Percentiles rank a stretch among this genome's conserved stretches.
These are phyloP conservation scores for Mola mola DNA, from an alignment of 2,113 vertebrate genomes.

Conservation along the genomic window DNA sequence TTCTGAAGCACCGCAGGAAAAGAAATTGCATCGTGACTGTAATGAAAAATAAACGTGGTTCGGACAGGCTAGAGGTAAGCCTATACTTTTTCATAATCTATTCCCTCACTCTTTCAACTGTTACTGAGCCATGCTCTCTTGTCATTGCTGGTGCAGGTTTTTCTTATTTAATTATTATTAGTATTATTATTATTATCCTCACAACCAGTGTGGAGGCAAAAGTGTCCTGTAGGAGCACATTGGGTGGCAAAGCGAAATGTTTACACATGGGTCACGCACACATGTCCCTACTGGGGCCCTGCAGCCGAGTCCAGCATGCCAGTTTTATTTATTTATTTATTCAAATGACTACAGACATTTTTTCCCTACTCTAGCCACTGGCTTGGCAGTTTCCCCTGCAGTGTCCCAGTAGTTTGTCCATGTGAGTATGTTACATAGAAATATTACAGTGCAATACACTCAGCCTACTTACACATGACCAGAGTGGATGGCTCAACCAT, in stretches of 20 bases:
- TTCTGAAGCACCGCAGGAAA: neutral
- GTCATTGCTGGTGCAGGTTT: neutral
- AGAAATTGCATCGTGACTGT: constrained; percentile 16
- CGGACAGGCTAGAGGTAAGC: neutral
- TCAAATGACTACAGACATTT: constrained; percentile 59
- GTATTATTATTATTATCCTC: constrained; percentile 2
- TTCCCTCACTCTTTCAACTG: neutral
- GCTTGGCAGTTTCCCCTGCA: constrained; percentile 36
- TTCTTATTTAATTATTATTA: neutral
- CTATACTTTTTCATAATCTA: neutral
- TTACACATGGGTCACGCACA: constrained; percentile 35
- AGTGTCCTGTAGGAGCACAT: constrained; percentile 15
- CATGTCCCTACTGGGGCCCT: constrained; percentile 41
- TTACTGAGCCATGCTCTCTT: constrained; percentile 25
- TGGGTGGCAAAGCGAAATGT: constrained; percentile 40
- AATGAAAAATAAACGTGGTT: neutral
- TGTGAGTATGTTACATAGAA: neutral
- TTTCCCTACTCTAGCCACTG: constrained; percentile 28
- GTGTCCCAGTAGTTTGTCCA: constrained; percentile 24
- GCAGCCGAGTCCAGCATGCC: constrained; percentile 44
- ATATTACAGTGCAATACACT: constrained; percentile 17
- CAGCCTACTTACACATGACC: constrained; percentile 8
- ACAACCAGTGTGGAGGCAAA: neutral
- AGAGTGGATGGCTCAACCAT: constrained; percentile 6
- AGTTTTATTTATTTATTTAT: constrained; percentile 86